phyloP scores from a whole-genome alignment of 2,797 vertebrate genomes.

The Takifugu ocellatus region DNA sequence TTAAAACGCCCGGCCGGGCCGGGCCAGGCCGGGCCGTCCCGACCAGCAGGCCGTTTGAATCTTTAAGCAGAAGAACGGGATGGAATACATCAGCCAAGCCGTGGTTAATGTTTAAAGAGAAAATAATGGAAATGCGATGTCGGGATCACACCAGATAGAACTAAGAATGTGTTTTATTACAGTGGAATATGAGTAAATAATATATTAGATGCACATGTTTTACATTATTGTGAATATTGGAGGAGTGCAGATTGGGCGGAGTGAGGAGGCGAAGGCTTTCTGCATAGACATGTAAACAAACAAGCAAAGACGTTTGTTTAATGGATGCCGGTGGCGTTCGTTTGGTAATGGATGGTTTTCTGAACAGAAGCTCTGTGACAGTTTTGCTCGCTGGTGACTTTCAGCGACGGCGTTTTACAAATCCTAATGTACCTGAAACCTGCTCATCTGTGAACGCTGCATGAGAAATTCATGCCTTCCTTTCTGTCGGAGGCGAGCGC shows the following conservation, averaged over 20 bases:
- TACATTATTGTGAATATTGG: slow-evolving; percentile 89
- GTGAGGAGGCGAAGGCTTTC: slow-evolving; percentile 59
- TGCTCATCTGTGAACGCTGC: slow-evolving; percentile 37
- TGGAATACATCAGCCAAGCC: slow-evolving; percentile 77
- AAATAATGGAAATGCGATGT: slow-evolving; percentile 91
- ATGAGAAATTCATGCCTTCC: slow-evolving; percentile 35
- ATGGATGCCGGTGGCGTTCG: slow-evolving; percentile 65
- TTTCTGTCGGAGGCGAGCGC: neutral
- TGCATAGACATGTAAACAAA: slow-evolving; percentile 63
- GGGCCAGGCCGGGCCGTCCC: slow-evolving; percentile 50
- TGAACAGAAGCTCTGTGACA: slow-evolving; percentile 78
- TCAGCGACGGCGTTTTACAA: slow-evolving; percentile 36
- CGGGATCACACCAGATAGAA: slow-evolving; percentile 74
- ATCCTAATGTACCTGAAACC: slow-evolving; percentile 47
- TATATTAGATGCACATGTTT: slow-evolving; percentile 82
- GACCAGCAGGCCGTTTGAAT: slow-evolving; percentile 75
- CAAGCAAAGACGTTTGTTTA: slow-evolving; percentile 72
- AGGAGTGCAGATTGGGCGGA: slow-evolving; percentile 73
- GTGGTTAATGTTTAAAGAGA: slow-evolving; percentile 97
- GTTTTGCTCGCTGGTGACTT: slow-evolving; percentile 67
- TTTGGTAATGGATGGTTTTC: slow-evolving; percentile 69
- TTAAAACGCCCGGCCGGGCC: slow-evolving; percentile 62
- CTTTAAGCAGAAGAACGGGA: slow-evolving; percentile 62
- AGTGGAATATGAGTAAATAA: slow-evolving; percentile 85
- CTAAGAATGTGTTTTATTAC: slow-evolving; percentile 80